Conservation (phyloP, 2,113 vertebrate species). For the Hyperopisus bebe region DNA sequence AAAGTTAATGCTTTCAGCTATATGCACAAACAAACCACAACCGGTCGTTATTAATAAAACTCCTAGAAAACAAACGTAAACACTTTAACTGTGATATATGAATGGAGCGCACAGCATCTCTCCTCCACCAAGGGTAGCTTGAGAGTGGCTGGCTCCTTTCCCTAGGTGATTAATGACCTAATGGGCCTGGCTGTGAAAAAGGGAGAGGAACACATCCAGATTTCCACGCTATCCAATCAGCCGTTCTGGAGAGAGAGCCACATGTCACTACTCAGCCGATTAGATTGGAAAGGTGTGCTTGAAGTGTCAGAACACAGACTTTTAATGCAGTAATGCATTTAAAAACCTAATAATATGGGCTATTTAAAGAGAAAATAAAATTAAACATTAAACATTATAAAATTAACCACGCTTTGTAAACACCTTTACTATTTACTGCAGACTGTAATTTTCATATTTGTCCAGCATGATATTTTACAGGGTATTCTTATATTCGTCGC, state of each 20-base stretch:
- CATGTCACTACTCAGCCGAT: constrained; percentile 41
- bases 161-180: constrained; percentile 39
- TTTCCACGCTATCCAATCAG: constrained; percentile 19
- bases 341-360: neutral
- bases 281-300: constrained; percentile 31
- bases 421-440: neutral
- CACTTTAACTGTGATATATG: neutral
- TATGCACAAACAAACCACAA: neutral
- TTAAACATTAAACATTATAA: neutral
- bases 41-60: constrained; percentile 1
- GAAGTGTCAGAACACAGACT: constrained; percentile 31
- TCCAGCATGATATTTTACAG: neutral
- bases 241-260: constrained; percentile 28
- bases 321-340: constrained; percentile 9
- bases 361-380: neutral
- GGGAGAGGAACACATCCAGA: constrained; percentile 26
- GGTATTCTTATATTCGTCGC: neutral
- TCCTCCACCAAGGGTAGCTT: neutral
- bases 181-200: constrained; percentile 26
- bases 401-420: neutral
- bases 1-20: neutral
- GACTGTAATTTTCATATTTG: neutral
- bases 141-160: constrained; percentile 23
- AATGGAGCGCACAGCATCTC: neutral
- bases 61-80: neutral